phyloP scores from a whole-genome alignment of 2,797 vertebrate species.

The Gymnoscopelus microlampas region DNA sequence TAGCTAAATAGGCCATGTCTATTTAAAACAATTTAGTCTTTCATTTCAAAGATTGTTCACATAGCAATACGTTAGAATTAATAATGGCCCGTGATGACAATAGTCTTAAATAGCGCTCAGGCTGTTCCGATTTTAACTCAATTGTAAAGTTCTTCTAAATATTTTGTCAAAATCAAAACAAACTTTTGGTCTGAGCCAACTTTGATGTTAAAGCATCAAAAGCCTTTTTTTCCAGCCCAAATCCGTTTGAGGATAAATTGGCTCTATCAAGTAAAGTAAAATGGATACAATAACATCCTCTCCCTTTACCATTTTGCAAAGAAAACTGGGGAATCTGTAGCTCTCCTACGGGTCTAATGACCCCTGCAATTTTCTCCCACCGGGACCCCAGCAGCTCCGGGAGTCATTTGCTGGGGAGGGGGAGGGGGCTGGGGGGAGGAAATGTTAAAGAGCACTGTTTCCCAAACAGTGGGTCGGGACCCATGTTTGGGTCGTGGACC shows the following conservation, averaged over 20 bases:
- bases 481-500: too few species aligned
- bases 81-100: not conserved
- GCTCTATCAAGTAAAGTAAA: constrained; percentile 70
- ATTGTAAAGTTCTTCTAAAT: constrained; percentile 4
- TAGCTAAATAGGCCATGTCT: not conserved
- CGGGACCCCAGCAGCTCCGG: constrained; percentile 40
- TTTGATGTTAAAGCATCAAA: constrained; percentile 67
- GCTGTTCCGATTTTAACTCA: constrained; percentile 3
- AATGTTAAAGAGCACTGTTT: constrained; percentile 58
- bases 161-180: constrained; percentile 24
- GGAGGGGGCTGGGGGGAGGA: constrained; percentile 43
- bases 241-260: constrained; percentile 57
- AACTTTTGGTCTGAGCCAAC: constrained; percentile 38
- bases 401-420: constrained; percentile 62
- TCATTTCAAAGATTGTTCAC: not conserved
- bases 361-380: constrained; percentile 73
- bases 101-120: not conserved
- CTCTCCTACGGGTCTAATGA: constrained; percentile 60
- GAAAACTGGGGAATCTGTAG: constrained; percentile 66
- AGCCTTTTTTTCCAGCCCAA: constrained; percentile 35
- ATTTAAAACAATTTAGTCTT: not conserved
- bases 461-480: too few species aligned
- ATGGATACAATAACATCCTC: constrained; percentile 81
- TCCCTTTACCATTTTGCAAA: constrained; percentile 59
- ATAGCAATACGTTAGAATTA: not conserved